Conservation (phyloP, 2,797 vertebrate genomes). For the Brotula barbata region DNA sequence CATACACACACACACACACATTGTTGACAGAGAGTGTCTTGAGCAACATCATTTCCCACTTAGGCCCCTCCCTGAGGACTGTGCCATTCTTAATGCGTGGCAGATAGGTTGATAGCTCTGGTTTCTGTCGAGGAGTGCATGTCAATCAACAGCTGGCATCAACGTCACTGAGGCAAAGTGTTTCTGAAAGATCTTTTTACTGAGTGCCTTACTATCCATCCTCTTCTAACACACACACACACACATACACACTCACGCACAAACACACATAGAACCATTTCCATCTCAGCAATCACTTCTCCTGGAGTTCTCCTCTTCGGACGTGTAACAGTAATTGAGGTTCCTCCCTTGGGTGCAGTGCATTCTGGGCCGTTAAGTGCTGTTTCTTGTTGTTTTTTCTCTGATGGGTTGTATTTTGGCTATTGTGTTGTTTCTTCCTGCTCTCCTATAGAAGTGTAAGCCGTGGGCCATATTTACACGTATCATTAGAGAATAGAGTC, state of each 20-base stretch:
- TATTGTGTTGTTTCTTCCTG: conserved; percentile 81
- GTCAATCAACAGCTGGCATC: conserved; percentile 82
- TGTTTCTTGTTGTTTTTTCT: conserved; percentile 88
- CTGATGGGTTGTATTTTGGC: conserved; percentile 85
- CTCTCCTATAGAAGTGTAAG: conserved; percentile 72
- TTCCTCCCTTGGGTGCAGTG: conserved; percentile 82
- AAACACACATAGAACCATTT: conserved; percentile 67
- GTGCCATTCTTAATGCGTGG: conserved; percentile 79
- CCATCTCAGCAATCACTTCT: conserved; percentile 80
- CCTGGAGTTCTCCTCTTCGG: conserved; percentile 83
- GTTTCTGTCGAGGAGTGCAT: conserved; percentile 82
- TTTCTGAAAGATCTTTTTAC: conserved; percentile 92
- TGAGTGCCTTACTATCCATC: conserved; percentile 79
- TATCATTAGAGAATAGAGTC: conserved; percentile 76
- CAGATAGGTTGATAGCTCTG: conserved; percentile 77
- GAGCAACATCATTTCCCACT: conserved; percentile 82
- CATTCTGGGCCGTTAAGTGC: conserved; percentile 88
- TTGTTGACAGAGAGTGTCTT: conserved; percentile 78
- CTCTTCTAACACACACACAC: conserved; percentile 54
- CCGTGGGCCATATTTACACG: conserved; percentile 75
- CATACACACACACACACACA: conserved; percentile 69
- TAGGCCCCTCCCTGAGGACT: conserved; percentile 78
- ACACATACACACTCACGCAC: conserved; percentile 49
- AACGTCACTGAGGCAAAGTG: conserved; percentile 85
- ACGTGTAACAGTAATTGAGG: conserved; percentile 85